These are phyloP conservation scores for Triplophysa siluroides DNA, from an alignment of 2,113 vertebrate genomes.

Conservation along the genomic window DNA sequence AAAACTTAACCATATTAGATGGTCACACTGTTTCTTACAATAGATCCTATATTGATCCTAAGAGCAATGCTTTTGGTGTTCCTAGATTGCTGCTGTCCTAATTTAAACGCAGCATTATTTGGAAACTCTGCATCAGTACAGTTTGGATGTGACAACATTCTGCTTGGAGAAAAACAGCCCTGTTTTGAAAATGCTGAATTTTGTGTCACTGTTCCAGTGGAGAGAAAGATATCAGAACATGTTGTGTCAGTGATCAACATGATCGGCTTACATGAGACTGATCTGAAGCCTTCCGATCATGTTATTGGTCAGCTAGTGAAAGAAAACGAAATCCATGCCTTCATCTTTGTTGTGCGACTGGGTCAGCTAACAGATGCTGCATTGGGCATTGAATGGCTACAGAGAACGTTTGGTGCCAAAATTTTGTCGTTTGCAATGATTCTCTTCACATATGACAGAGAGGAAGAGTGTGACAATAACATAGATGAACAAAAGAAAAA, in stretches of 20 bases:
- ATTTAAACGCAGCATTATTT: conserved; percentile 24
- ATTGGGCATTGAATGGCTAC: conserved; percentile 43
- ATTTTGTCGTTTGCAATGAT: conserved; percentile 22
- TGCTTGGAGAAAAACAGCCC: conserved; percentile 10
- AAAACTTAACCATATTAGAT: too few relatives aligned
- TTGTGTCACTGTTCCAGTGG: background rate
- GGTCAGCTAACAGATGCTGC: conserved; percentile 40
- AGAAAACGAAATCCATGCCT: conserved; percentile 39
- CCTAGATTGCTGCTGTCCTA: conserved; percentile 8
- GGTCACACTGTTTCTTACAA: too few relatives aligned
- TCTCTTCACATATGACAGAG: conserved; percentile 45
- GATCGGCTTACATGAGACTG: conserved; percentile 25
- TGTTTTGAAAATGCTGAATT: background rate
- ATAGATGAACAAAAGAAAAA: conserved; percentile 8
- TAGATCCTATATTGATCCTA: too few relatives aligned
- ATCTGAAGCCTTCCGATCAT: background rate
- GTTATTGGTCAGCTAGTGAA: conserved; percentile 3
- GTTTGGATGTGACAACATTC: conserved; percentile 34
- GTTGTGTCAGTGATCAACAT: conserved; percentile 20
- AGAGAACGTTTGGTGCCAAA: conserved; percentile 36
- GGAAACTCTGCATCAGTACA: conserved; percentile 40
- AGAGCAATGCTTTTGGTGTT: background rate
- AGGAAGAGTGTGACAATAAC: conserved; percentile 27
- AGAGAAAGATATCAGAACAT: conserved; percentile 13
- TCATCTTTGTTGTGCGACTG: conserved; percentile 43